These are phyloP conservation scores for Volucella inflata DNA, from an alignment of 2,888 invertebrate species.

Conservation along the genomic window DNA sequence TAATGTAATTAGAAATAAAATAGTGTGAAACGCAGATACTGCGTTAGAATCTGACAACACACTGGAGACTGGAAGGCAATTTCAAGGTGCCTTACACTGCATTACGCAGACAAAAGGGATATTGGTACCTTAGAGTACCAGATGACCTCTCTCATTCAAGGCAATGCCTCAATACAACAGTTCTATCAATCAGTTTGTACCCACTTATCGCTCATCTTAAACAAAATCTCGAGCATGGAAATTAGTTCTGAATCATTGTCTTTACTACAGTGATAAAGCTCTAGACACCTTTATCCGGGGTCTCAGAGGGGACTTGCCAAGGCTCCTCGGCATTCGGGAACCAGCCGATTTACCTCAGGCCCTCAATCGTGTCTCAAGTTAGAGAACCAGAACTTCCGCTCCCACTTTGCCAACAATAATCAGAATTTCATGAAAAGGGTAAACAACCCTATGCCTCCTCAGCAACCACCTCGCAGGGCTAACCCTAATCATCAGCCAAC, in stretches of 20 bases:
- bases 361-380: conserved; percentile 61
- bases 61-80: conserved; percentile 54
- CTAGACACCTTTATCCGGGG: conserved; percentile 72
- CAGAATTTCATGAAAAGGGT: too few relatives aligned
- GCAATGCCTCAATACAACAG: conserved; percentile 32
- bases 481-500: too few relatives aligned
- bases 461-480: too few relatives aligned
- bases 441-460: too few relatives aligned
- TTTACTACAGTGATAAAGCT: conserved; percentile 65
- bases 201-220: conserved; percentile 64
- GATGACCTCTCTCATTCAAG: conserved; percentile 53
- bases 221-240: conserved; percentile 63
- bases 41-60: conserved; percentile 64
- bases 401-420: too few relatives aligned
- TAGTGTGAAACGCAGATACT: conserved; percentile 53
- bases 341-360: conserved; percentile 66
- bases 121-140: conserved; percentile 61
- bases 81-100: conserved; percentile 46
- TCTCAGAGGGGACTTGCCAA: conserved; percentile 68
- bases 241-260: conserved; percentile 49
- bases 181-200: conserved; percentile 61
- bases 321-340: conserved; percentile 69
- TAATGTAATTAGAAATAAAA: conserved; percentile 57
- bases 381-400: conserved; percentile 56
- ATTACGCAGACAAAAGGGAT: conserved; percentile 65